Evolutionary conservation across 2,888 invertebrate genomes (phyloP).

Genomic region (Drosophila neonasuta): DNA sequence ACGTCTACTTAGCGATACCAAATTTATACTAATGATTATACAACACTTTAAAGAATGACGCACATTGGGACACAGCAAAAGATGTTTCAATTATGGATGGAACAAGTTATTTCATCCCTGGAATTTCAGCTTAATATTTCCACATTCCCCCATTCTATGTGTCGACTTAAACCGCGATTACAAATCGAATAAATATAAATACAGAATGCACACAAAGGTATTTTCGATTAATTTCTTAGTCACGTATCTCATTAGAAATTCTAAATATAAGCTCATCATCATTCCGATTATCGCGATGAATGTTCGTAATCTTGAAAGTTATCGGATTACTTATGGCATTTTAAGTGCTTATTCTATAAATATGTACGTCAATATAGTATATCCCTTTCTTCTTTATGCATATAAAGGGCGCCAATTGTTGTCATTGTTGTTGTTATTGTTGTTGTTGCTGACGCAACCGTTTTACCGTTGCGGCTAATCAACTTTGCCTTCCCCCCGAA

Average conservation of each 20-base stretch:
- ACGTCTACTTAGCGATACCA: not conserved
- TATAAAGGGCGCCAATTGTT: slow-evolving; percentile 7
- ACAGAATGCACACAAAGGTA: not conserved
- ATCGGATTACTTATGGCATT: slow-evolving; percentile 5
- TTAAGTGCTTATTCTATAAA: slow-evolving; percentile 10
- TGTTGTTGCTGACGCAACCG: slow-evolving; percentile 15
- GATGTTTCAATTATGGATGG: not conserved
- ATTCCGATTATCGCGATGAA: not conserved
- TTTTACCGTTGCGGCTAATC: slow-evolving; percentile 33
- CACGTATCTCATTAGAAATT: slow-evolving; percentile 44
- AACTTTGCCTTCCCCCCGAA: slow-evolving; percentile 21
- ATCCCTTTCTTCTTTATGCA: slow-evolving; percentile 6
- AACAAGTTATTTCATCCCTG: not conserved
- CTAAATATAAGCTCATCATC: slow-evolving; percentile 21
- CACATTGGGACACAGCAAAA: not conserved
- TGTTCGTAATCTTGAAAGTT: slow-evolving; percentile 12
- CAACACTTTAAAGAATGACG: not conserved
- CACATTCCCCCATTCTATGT: not conserved
- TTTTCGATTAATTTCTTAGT: slow-evolving; percentile 25
- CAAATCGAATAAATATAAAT: slow-evolving; percentile 7
- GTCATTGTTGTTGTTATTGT: slow-evolving; percentile 1
- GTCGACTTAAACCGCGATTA: slow-evolving; percentile 1
- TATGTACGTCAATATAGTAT: not conserved
- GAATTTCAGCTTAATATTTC: not conserved
- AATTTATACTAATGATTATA: not conserved